phyloP scores from a whole-genome alignment of 2,888 invertebrate species.

The Himalopsyche kuldschensis region DNA sequence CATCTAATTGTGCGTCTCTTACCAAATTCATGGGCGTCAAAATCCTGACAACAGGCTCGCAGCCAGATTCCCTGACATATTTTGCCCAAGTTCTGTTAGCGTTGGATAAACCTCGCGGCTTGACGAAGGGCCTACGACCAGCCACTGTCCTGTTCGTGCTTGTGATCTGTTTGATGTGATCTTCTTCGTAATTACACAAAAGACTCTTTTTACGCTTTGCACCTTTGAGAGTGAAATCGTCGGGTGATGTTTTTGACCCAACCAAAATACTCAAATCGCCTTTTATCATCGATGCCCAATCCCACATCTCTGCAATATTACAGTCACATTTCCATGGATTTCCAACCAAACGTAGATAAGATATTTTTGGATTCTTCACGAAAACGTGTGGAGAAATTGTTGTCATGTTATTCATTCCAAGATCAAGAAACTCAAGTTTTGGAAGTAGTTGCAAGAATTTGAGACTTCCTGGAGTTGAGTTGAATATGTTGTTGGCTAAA shows the following conservation, averaged over 20 bases:
- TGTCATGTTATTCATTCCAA: conserved; percentile 65
- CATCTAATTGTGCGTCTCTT: conserved; percentile 42
- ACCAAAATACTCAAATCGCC: conserved; percentile 66
- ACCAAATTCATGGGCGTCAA: conserved; percentile 52
- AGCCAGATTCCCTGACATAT: conserved; percentile 68
- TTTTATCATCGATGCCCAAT: conserved; percentile 69
- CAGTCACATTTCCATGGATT: conserved; percentile 74
- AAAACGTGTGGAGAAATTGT: conserved; percentile 62
- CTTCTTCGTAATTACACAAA: conserved; percentile 65
- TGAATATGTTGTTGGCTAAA: conserved; percentile 62
- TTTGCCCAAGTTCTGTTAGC: conserved; percentile 73
- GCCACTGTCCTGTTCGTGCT: conserved; percentile 57
- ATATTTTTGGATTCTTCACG: conserved; percentile 59
- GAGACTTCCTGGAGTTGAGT: conserved; percentile 54
- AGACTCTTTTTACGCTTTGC: conserved; percentile 67
- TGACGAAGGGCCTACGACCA: conserved; percentile 60
- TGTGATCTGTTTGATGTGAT: conserved; percentile 57
- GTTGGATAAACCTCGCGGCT: conserved; percentile 61
- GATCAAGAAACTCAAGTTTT: conserved; percentile 62
- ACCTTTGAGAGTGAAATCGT: conserved; percentile 65
- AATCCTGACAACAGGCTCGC: conserved; percentile 59
- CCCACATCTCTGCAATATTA: conserved; percentile 70
- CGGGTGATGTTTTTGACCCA: conserved; percentile 66
- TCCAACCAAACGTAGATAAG: conserved; percentile 65
- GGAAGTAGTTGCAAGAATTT: conserved; percentile 60